Conservation (phyloP, 2,888 invertebrate species). For the Dolichopus griseipennis region DNA sequence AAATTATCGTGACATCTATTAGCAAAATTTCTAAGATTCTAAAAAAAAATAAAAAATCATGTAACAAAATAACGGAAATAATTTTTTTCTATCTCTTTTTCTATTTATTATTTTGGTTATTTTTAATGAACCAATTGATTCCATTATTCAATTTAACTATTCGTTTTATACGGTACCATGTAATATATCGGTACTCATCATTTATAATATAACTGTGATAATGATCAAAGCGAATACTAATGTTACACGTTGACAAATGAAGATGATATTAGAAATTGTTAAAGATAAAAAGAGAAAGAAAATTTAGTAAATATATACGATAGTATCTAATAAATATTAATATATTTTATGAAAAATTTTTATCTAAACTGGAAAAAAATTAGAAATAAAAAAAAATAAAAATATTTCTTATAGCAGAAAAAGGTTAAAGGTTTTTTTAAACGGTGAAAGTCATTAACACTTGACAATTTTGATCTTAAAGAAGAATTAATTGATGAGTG, state of each 20-base stretch:
- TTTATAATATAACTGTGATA: too few relatives aligned
- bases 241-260: too few relatives aligned
- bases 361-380: background rate
- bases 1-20: background rate
- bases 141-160: background rate
- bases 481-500: background rate
- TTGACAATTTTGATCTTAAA: background rate
- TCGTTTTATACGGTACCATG: too few relatives aligned
- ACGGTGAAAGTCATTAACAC: constrained; percentile 6
- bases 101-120: background rate
- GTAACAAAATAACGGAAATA: background rate
- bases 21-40: background rate
- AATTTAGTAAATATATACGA: background rate
- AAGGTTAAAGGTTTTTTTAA: background rate
- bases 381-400: too few relatives aligned
- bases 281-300: too few relatives aligned
- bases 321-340: too few relatives aligned
- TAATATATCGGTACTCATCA: too few relatives aligned
- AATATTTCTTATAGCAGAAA: too few relatives aligned
- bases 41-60: background rate
- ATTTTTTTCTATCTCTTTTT: background rate
- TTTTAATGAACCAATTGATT: background rate
- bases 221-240: too few relatives aligned
- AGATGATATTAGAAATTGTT: too few relatives aligned
- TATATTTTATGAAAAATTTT: background rate